Evolutionary conservation across 2,797 vertebrate genomes (phyloP).

Genomic region (Paramormyrops hopkinsi): DNA sequence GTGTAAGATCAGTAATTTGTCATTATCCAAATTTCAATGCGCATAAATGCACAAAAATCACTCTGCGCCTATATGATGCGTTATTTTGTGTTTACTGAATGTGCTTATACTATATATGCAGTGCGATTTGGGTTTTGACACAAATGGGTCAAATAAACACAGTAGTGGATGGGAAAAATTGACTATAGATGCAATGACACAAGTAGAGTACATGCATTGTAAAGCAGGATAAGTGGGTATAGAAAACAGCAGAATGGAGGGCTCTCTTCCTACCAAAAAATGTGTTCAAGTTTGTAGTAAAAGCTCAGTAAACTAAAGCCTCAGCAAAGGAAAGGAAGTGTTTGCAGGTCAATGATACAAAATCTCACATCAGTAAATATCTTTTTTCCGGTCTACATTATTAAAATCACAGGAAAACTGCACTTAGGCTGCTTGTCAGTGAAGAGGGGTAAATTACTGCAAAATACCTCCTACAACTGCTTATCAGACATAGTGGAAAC

Average conservation of each 20-base stretch:
- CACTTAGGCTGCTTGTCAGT: background rate
- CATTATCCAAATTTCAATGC: background rate
- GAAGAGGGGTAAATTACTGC: constrained; percentile 5
- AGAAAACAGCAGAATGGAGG: background rate
- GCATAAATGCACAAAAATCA: background rate
- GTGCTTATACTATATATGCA: background rate
- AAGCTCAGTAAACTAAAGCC: background rate
- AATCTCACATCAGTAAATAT: background rate
- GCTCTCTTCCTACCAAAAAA: background rate
- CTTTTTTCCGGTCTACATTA: background rate
- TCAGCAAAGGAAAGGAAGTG: background rate
- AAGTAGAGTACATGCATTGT: background rate
- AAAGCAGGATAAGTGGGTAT: background rate
- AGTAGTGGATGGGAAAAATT: background rate
- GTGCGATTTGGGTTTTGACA: background rate
- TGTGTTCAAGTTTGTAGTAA: background rate
- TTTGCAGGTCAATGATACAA: background rate
- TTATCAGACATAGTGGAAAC: background rate
- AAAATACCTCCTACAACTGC: background rate
- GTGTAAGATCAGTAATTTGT: background rate
- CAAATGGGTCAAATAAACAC: background rate
- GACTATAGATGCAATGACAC: background rate
- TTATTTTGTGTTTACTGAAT: background rate
- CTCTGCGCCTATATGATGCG: background rate
- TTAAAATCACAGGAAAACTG: constrained; percentile 8